These are phyloP conservation scores for Cephus spinipes DNA, from an alignment of 2,888 invertebrate genomes.

Conservation along the genomic window DNA sequence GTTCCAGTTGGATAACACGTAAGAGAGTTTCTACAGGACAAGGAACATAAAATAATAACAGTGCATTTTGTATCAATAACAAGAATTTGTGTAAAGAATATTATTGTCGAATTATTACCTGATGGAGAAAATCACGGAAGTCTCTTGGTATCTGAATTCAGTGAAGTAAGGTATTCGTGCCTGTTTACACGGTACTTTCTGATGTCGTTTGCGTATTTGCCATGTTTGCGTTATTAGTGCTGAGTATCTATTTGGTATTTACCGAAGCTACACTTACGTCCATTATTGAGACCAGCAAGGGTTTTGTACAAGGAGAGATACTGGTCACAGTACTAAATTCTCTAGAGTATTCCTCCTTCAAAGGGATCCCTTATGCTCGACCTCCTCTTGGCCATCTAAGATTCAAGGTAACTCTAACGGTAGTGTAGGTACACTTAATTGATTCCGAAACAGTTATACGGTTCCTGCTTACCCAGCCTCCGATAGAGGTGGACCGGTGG, in stretches of 20 bases:
- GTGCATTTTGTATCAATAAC: too few relatives aligned
- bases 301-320: slow-evolving; percentile 44
- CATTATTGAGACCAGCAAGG: slow-evolving; percentile 38
- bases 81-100: too few relatives aligned
- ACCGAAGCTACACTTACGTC: slow-evolving; percentile 21
- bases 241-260: neutral
- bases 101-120: too few relatives aligned
- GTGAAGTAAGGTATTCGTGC: neutral
- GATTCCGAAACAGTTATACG: slow-evolving; percentile 30
- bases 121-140: neutral
- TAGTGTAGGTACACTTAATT: neutral
- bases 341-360: slow-evolving; percentile 38
- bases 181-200: neutral
- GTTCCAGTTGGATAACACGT: neutral
- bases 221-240: neutral
- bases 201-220: neutral
- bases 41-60: neutral
- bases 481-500: slow-evolving; percentile 41
- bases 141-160: neutral
- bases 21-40: neutral
- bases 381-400: slow-evolving; percentile 41
- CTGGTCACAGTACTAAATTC: slow-evolving; percentile 29
- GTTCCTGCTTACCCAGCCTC: slow-evolving; percentile 35
- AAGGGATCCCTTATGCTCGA: slow-evolving; percentile 46
- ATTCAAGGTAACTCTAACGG: slow-evolving; percentile 39